Conservation (phyloP, 2,113 vertebrate species). For the Caloenas nicobarica region DNA sequence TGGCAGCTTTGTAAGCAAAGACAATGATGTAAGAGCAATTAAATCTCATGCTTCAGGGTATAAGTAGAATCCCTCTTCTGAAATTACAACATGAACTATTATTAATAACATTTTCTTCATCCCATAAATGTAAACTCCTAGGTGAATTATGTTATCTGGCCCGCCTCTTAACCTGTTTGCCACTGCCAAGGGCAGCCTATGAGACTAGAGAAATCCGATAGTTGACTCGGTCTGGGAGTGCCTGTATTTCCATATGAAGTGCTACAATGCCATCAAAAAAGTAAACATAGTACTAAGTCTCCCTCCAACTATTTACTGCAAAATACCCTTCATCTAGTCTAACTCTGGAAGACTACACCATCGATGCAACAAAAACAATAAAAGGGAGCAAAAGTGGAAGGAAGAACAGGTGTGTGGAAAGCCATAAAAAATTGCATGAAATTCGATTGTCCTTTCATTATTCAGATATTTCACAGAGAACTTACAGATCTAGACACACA, state of each 20-base stretch:
- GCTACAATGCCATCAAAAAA: background rate
- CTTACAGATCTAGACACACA: rapidly evolving
- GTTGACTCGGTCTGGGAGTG: background rate
- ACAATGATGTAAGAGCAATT: slow-evolving; percentile 33
- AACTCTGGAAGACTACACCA: background rate
- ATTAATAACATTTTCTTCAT: background rate
- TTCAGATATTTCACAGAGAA: background rate
- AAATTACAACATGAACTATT: background rate
- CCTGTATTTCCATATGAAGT: background rate
- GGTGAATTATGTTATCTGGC: background rate
- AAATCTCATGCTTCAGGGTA: slow-evolving; percentile 16
- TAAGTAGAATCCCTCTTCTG: background rate
- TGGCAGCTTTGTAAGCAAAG: slow-evolving; percentile 44
- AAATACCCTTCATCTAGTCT: background rate
- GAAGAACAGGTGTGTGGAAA: rapidly evolving
- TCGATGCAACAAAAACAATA: background rate
- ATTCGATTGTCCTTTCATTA: background rate
- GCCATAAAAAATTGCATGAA: background rate
- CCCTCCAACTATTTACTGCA: background rate
- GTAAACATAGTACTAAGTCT: background rate
- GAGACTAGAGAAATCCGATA: background rate
- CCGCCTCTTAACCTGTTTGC: background rate
- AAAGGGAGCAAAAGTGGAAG: background rate
- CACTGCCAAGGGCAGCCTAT: background rate
- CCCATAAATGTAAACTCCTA: background rate